phyloP scores from a whole-genome alignment of 2,888 invertebrate genomes.

The Scaeva pyrastri region DNA sequence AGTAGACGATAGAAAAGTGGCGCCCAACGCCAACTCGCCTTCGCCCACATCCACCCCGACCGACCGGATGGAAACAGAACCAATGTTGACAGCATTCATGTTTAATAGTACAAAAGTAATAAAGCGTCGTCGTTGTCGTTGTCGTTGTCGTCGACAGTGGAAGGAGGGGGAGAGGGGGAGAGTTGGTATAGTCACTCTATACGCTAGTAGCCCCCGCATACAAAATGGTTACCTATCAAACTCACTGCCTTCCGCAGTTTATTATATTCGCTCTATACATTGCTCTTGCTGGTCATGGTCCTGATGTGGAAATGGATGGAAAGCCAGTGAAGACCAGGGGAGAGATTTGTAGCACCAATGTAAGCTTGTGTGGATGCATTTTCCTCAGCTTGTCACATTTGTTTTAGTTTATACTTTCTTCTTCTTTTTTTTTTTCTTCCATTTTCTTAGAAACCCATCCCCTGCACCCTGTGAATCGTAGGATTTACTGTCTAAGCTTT shows the following conservation, averaged over 20 bases:
- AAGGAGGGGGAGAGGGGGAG: too few species aligned
- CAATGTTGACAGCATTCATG: constrained; percentile 76
- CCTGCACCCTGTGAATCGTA: constrained; percentile 7
- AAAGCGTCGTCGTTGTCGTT: constrained; percentile 61
- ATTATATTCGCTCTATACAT: constrained; percentile 54
- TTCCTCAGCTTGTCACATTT: constrained; percentile 72
- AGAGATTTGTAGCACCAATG: constrained; percentile 12
- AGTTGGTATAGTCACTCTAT: constrained; percentile 24
- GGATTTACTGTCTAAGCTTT: constrained; percentile 35
- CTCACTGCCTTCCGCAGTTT: constrained; percentile 72
- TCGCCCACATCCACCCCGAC: constrained; percentile 13
- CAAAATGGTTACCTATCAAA: constrained; percentile 76
- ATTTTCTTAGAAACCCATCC: constrained; percentile 32
- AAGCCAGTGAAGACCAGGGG: neutral
- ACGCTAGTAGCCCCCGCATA: constrained; percentile 54
- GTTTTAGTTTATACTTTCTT: constrained; percentile 71
- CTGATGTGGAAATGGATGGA: too few species aligned
- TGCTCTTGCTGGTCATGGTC: constrained; percentile 17
- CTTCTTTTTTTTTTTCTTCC: constrained; percentile 20
- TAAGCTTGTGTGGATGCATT: constrained; percentile 52
- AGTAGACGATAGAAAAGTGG: constrained; percentile 26
- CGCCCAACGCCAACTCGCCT: constrained; percentile 1
- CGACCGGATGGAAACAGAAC: constrained; percentile 68
- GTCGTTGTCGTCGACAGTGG: too few species aligned
- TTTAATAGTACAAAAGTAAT: constrained; percentile 76